A percentile compares a stretch with the other conserved stretches of the same genome.
phyloP scores from a whole-genome alignment of 2,888 invertebrate species.

The Rhabditoides inermis region DNA sequence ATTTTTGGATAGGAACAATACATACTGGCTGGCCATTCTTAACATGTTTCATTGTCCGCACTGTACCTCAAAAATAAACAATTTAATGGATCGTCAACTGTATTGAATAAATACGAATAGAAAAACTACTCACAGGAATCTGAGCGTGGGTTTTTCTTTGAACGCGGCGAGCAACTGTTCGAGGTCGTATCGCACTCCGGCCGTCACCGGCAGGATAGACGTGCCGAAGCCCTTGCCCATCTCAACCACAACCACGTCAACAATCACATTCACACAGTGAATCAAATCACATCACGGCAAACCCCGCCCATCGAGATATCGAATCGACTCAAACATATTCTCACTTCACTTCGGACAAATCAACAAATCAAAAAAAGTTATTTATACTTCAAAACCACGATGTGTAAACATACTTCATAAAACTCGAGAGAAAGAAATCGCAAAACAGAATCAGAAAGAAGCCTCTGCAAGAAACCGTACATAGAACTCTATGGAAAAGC shows the following conservation, averaged over 20 bases:
- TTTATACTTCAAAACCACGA: background rate
- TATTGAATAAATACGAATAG: no score
- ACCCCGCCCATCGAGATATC: background rate
- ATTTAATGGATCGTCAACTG: no score
- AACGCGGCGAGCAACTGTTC: constrained; percentile 7
- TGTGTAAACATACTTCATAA: background rate
- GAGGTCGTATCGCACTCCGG: constrained; percentile 8
- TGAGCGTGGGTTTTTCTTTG: constrained; percentile 3
- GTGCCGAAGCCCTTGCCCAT: constrained; percentile 8
- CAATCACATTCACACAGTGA: no score
- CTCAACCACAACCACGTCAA: no score
- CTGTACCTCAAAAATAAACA: no score
- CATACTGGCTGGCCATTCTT: no score
- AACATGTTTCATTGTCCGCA: no score
- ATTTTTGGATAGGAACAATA: no score
- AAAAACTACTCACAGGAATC: constrained; percentile 7
- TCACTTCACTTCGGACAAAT: background rate
- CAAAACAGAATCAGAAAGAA: background rate
- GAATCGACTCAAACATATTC: background rate
- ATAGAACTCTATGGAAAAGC: background rate
- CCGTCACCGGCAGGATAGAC: constrained; percentile 7
- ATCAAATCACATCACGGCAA: constrained; percentile 2
- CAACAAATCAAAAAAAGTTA: background rate
- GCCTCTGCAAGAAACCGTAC: background rate
- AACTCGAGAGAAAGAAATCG: background rate